These are phyloP conservation scores for Microdon myrmicae DNA, from an alignment of 2,888 invertebrate species.

Conservation along the genomic window DNA sequence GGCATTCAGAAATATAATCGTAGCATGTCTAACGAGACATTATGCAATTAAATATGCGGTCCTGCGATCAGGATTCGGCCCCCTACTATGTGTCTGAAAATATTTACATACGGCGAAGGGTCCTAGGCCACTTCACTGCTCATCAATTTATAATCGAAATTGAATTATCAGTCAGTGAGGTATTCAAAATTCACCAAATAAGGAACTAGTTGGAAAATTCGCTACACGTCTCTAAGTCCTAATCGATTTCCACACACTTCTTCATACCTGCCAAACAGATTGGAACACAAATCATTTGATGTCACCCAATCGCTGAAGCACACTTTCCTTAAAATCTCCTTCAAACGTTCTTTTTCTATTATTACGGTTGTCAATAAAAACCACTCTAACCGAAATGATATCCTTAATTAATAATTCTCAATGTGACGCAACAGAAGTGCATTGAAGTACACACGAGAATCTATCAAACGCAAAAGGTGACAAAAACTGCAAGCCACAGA, in stretches of 20 bases:
- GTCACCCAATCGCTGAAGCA: constrained; percentile 6
- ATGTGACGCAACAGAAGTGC: constrained; percentile 48
- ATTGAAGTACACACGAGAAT: constrained; percentile 35
- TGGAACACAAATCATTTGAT: no score
- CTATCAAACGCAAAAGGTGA: constrained; percentile 40
- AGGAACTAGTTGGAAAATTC: constrained; percentile 23
- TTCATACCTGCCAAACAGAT: constrained; percentile 3
- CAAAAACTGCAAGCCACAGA: constrained; percentile 51
- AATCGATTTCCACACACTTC: constrained; percentile 31
- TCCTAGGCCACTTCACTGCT: no score
- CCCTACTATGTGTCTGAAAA: no score
- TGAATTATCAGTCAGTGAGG: constrained; percentile 2
- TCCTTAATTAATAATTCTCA: constrained; percentile 48
- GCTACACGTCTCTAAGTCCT: constrained; percentile 27
- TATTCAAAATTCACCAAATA: constrained; percentile 2
- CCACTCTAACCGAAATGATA: constrained; percentile 49
- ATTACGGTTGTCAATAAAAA: constrained; percentile 49
- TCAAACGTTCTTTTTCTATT: constrained; percentile 37
- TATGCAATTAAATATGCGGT: no score
- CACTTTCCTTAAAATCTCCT: constrained; percentile 18
- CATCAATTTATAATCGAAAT: no score
- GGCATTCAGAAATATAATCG: no score
- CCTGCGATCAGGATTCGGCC: no score
- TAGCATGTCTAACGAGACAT: no score
- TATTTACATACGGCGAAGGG: no score